Conservation (phyloP, 2,888 invertebrate species). For the Lasiommata megera region DNA sequence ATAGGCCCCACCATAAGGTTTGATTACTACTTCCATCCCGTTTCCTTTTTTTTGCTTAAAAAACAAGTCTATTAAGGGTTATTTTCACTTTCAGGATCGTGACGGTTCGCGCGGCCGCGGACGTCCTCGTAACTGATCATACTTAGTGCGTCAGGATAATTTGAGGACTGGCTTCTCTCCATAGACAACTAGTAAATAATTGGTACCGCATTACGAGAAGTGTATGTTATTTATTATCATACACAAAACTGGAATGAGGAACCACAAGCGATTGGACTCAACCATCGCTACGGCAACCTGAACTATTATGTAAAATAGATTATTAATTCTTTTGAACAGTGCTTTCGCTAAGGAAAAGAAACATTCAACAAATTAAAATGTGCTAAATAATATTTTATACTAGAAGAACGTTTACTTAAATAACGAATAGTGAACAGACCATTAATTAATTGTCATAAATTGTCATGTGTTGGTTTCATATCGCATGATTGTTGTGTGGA, state of each 20-base stretch:
- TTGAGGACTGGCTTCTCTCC: conserved; percentile 79
- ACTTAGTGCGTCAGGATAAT: conserved; percentile 54
- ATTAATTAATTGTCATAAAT: conserved; percentile 62
- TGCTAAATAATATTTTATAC: conserved; percentile 78
- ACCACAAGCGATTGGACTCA: conserved; percentile 51
- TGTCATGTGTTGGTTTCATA: conserved; percentile 54
- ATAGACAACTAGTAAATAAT: conserved; percentile 75
- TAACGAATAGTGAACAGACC: conserved; percentile 78
- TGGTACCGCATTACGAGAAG: conserved; percentile 68
- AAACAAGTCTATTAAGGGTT: not conserved
- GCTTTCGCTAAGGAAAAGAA: conserved; percentile 66
- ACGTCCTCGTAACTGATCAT: conserved; percentile 70
- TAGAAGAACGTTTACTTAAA: conserved; percentile 72
- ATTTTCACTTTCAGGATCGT: conserved; percentile 60
- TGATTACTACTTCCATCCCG: not conserved
- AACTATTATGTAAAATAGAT: conserved; percentile 73
- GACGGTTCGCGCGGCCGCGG: conserved; percentile 75
- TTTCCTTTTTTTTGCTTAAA: not conserved
- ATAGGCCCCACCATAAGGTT: conserved; percentile 65
- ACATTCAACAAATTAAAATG: conserved; percentile 78
- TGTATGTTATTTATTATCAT: conserved; percentile 52
- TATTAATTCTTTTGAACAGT: conserved; percentile 78
- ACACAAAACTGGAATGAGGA: conserved; percentile 51
- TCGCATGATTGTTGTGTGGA: conserved; percentile 61
- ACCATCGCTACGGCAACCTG: conserved; percentile 62